Percentiles rank a stretch among this genome's conserved stretches.
Evolutionary conservation across 2,113 vertebrate genomes (phyloP).

Genomic region (Gila orcuttii): DNA sequence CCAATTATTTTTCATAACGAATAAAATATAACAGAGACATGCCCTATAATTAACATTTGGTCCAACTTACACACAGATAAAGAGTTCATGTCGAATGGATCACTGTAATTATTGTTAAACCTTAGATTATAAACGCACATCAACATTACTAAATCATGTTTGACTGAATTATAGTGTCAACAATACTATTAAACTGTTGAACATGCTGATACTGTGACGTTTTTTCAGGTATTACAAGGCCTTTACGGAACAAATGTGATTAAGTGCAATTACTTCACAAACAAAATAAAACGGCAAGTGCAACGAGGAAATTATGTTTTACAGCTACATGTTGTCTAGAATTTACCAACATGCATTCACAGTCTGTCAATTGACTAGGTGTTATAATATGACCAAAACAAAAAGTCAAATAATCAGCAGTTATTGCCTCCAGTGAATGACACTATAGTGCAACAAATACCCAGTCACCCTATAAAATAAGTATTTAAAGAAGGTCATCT

Average conservation of each 20-base stretch:
- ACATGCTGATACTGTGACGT: background rate
- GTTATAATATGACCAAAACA: background rate
- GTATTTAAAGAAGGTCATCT: slow-evolving; percentile 1
- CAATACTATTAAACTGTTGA: slow-evolving; percentile 6
- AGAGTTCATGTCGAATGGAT: background rate
- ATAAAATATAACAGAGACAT: background rate
- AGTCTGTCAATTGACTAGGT: background rate
- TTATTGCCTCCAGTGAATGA: slow-evolving; percentile 51
- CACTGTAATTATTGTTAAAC: background rate
- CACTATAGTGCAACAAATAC: slow-evolving; percentile 12
- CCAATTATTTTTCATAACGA: background rate
- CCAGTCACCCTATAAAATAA: slow-evolving; percentile 27
- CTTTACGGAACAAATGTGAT: background rate
- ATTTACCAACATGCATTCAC: background rate
- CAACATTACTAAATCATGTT: background rate
- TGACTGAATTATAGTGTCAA: background rate
- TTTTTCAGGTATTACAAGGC: slow-evolving; percentile 23
- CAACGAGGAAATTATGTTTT: background rate
- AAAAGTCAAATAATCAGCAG: slow-evolving; percentile 43
- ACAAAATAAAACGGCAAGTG: slow-evolving; percentile 25
- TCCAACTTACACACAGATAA: background rate
- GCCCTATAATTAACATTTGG: background rate
- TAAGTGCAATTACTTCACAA: slow-evolving; percentile 30
- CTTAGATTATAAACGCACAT: background rate
- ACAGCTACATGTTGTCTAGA: slow-evolving; percentile 13